These are phyloP conservation scores for Sebastes hopkinsi DNA, from an alignment of 2,797 vertebrate genomes.

Conservation along the genomic window DNA sequence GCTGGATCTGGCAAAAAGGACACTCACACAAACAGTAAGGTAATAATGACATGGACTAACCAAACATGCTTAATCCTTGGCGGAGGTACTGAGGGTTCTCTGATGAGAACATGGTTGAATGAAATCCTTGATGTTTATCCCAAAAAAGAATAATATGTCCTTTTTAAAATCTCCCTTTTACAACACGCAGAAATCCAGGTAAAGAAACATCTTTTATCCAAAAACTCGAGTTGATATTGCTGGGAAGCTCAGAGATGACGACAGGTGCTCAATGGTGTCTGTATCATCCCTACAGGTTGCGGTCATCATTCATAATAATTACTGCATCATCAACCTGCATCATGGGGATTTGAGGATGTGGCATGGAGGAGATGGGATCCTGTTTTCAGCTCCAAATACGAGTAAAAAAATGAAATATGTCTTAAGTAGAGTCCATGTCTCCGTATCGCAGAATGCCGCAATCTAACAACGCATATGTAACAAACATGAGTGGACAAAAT, in stretches of 20 bases:
- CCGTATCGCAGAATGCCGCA: slow-evolving; percentile 59
- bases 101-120: slow-evolving; percentile 84
- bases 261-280: slow-evolving; percentile 60
- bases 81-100: slow-evolving; percentile 86
- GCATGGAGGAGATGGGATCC: background rate
- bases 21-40: background rate
- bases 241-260: slow-evolving; percentile 63
- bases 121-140: slow-evolving; percentile 53
- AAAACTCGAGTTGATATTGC: slow-evolving; percentile 58
- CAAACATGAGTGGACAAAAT: slow-evolving; percentile 66
- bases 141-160: slow-evolving; percentile 58
- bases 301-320: slow-evolving; percentile 59
- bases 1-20: background rate
- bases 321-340: slow-evolving; percentile 43
- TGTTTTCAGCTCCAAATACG: slow-evolving; percentile 15
- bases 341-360: slow-evolving; percentile 19
- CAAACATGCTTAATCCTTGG: slow-evolving; percentile 89
- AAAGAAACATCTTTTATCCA: slow-evolving; percentile 64
- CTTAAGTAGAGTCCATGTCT: slow-evolving; percentile 43
- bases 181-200: slow-evolving; percentile 46
- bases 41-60: slow-evolving; percentile 72
- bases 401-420: slow-evolving; percentile 22
- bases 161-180: slow-evolving; percentile 54
- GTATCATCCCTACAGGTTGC: slow-evolving; percentile 66
- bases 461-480: slow-evolving; percentile 51